A percentile compares a stretch with the other conserved stretches of the same genome.
Conservation (phyloP, 2,888 invertebrate species). For the Sphaerophoria rueppellii region DNA sequence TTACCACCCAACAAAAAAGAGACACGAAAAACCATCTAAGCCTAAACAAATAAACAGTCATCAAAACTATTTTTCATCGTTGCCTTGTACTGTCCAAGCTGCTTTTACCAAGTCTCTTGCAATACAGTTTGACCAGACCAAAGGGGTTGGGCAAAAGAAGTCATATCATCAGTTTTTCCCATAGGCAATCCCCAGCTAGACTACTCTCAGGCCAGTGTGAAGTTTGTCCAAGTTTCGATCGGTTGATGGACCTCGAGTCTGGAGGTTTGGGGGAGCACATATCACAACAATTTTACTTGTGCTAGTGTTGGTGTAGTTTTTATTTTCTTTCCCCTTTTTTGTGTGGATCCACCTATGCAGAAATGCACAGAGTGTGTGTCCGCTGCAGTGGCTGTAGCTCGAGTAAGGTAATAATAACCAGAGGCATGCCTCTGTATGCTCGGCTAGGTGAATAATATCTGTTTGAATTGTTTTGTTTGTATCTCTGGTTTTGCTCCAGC, state of each 20-base stretch:
- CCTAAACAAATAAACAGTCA: constrained; percentile 53
- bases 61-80: constrained; percentile 41
- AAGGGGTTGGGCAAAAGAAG: neutral
- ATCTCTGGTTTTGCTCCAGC: constrained; percentile 35
- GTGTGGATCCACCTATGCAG: constrained; percentile 33
- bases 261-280: neutral
- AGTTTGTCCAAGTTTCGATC: constrained; percentile 56
- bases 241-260: constrained; percentile 40
- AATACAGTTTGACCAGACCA: constrained; percentile 10
- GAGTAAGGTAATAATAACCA: constrained; percentile 61
- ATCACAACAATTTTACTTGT: neutral
- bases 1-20: constrained; percentile 55
- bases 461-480: constrained; percentile 62
- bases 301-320: neutral
- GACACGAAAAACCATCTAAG: constrained; percentile 17
- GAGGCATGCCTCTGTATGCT: constrained; percentile 54
- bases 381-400: constrained; percentile 11
- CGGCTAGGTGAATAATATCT: constrained; percentile 57
- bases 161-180: constrained; percentile 26
- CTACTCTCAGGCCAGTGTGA: constrained; percentile 23
- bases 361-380: constrained; percentile 38
- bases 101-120: neutral
- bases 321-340: neutral
- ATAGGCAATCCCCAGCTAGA: constrained; percentile 19
- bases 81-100: constrained; percentile 3